phyloP scores from a whole-genome alignment of 2,113 vertebrate species.

The human region GRCh38 chr12:33667501-33668000 shows the following conservation, averaged over 20 bases:
- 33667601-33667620: not conserved
- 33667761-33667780: not conserved
- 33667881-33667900: not conserved
- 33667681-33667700: not conserved
- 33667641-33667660: not conserved
- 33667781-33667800: fast-evolving
- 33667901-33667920: not conserved
- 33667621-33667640: not conserved
- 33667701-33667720: not conserved
- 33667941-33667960: not conserved
- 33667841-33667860: not conserved
- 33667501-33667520: not conserved
- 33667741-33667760: not conserved
- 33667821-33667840: not conserved
- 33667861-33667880: not conserved
- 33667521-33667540: not conserved
- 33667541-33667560: not conserved
- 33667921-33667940: not conserved
- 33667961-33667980: not conserved
- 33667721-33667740: not conserved
- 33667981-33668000: not conserved
- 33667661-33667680: not conserved
- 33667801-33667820: not conserved
- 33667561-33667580: not conserved
- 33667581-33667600: not conserved